These are phyloP conservation scores for Villa cingulata DNA, from an alignment of 2,888 invertebrate species.

Conservation along the genomic window DNA sequence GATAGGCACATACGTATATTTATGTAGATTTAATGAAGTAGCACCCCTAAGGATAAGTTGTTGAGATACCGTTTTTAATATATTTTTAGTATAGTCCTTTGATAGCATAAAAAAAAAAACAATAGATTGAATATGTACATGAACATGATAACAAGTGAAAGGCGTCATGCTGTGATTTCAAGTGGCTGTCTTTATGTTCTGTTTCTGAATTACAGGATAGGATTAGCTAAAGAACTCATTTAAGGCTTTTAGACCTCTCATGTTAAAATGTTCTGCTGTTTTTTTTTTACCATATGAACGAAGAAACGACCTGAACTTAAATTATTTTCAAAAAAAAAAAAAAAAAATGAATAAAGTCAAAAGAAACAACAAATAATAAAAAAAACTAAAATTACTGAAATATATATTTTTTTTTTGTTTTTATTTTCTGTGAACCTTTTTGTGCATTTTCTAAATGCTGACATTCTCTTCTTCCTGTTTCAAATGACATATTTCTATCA, in stretches of 20 bases:
- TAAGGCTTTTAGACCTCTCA: neutral
- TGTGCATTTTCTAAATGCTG: too few species aligned
- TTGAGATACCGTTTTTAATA: neutral
- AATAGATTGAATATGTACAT: neutral
- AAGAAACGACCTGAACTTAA: neutral
- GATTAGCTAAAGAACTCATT: neutral
- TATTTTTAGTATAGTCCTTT: neutral
- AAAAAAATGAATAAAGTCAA: neutral
- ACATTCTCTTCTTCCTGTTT: too few species aligned
- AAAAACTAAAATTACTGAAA: too few species aligned
- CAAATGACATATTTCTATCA: too few species aligned
- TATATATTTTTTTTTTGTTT: too few species aligned
- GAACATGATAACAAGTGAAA: neutral
- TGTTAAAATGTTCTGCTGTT: neutral
- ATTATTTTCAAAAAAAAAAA: neutral
- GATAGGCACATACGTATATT: neutral
- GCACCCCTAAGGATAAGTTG: neutral
- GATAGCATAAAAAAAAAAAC: neutral
- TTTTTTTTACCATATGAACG: too few species aligned
- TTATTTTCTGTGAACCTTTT: too few species aligned
- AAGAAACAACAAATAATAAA: too few species aligned
- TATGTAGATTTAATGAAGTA: neutral
- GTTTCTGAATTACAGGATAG: neutral
- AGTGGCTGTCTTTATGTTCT: neutral
- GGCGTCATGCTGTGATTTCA: slow-evolving; percentile 3